These are phyloP conservation scores for Burhinus bistriatus DNA, from an alignment of 2,113 vertebrate species.

Conservation along the genomic window DNA sequence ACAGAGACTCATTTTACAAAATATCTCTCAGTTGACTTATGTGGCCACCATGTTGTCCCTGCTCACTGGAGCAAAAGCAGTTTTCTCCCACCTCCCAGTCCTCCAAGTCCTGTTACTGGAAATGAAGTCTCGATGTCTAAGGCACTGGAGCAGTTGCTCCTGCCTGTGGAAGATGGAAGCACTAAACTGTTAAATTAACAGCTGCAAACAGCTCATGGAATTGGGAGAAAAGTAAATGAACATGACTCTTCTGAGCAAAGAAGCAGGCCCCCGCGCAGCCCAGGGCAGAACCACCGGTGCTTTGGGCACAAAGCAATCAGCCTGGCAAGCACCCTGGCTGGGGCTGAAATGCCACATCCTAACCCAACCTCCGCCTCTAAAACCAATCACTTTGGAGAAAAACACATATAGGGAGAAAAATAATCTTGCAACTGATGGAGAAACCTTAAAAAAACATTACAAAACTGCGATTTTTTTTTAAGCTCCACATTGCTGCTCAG, in stretches of 20 bases:
- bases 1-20: neutral
- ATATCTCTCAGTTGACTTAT: neutral
- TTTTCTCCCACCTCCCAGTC: neutral
- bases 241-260: neutral
- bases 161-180: slow-evolving; percentile 39
- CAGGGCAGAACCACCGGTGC: neutral
- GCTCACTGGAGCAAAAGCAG: neutral
- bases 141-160: neutral
- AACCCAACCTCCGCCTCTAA: neutral
- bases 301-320: slow-evolving; percentile 4
- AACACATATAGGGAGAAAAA: neutral
- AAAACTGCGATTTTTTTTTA: slow-evolving; percentile 24
- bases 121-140: slow-evolving; percentile 11
- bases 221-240: slow-evolving; percentile 9
- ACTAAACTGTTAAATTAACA: slow-evolving; percentile 65
- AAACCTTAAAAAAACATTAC: slow-evolving; percentile 40
- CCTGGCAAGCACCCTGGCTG: neutral
- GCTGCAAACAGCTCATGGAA: slow-evolving; percentile 21
- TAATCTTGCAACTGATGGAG: slow-evolving; percentile 19
- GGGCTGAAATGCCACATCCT: neutral
- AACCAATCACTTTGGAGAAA: neutral
- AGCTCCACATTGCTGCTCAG: slow-evolving; percentile 5
- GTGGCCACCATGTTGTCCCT: neutral
- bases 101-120: slow-evolving; percentile 41
- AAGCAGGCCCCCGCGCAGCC: neutral